Base-by-base conservation (phyloP, 1,140 invertebrate species). In the Lucilia cuprina region DNA sequence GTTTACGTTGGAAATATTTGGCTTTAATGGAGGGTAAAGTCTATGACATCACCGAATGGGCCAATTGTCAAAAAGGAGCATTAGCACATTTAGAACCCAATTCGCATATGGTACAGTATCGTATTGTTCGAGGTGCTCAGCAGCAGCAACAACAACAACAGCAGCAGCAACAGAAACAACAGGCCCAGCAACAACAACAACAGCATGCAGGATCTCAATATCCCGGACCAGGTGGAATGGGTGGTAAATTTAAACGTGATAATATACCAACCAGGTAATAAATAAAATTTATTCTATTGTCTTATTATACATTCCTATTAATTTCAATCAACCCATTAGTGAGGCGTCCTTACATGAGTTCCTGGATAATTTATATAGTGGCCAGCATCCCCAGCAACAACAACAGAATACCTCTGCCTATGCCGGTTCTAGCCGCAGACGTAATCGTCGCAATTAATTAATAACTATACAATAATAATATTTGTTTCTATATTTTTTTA, bases 11-110 rank as follows among this genome's bases (percentile, higher is more conserved):
- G 95, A 95, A 97, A 92, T 98, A 98, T 92, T 98, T 96, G 91
- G 97, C 97, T n/a, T 97, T 97, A 86, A 98, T 98, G 97, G 97
- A 98, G 91, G 96, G 96, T 74, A 95, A 95, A 84, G 95, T 98
- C 14, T 98, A 97, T 91, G 96, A 98, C 91, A 98, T 99, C 83
- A 98, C 97, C 41, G 97, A 98, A 90, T 98, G 97, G 97, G 97
- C 97, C 55, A 95, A 95, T 85, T 98, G 97, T 92, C 97, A 98
- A 92, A 96, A 95, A 87, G 94, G 94, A 85, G 96, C 95, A 88
- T 91, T 96, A 84, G 95, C 95, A 86, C 95, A 96, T 91, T 91
- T 96, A 83, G 94, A 94, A 90, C 95, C 97, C 12, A 97, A 98
- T 92, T 96, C 96, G 83, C 97, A 98, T 92, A 94, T 95, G 89